Evolutionary conservation across 2,113 vertebrate species (phyloP), one percentile per base, ranked within the genome.

Genomic region (Acinonyx jubatus): DNA sequence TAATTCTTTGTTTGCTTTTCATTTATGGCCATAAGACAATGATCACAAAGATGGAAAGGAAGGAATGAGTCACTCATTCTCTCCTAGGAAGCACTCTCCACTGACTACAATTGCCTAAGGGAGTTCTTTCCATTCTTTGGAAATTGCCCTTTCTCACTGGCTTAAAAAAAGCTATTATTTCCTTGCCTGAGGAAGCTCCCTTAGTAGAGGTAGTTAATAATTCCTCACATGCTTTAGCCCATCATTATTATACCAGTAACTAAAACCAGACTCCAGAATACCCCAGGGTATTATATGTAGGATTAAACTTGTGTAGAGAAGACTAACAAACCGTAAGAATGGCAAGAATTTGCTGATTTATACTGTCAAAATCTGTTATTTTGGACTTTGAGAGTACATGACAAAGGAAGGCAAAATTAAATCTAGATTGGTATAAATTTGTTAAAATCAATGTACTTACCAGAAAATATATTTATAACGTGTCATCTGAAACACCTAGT

Each of bases 261-360:
- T 38, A 92, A n/a, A 97, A 97, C 61, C 95, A 95, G 61, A 89
- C 61, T 95, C 74, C 41, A 92, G 33, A 74, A 80, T 68, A 41
- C 18, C 81, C 19, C 27, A n/a, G 45, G 61, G 48, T 92, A 45
- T 81, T 38, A 94, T 33, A 25, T 21, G 48, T 29, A 69, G 33
- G 16, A 83, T 55, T 65, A 86, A 84, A 81, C 6, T 57, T 82
- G 29, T 45, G 1, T 41, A 84, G 41, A 84, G 36, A 86, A 93
- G 19, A 69, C 12, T 74, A 91, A 83, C 80, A 86, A 96, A 74
- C 19, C 69, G 63, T 92, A 89, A 86, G 19, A 81, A 96, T 88
- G 48, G 4, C 36, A 92, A 61, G 55, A 96, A 90, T 97, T 80
- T 94, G 61, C 68, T 90, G 69, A 69, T 90, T 73, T 80, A 74